Percentiles rank a stretch among this genome's conserved stretches.
Evolutionary conservation across 2,888 invertebrate species (phyloP).

Genomic region (Erynnis tages): DNA sequence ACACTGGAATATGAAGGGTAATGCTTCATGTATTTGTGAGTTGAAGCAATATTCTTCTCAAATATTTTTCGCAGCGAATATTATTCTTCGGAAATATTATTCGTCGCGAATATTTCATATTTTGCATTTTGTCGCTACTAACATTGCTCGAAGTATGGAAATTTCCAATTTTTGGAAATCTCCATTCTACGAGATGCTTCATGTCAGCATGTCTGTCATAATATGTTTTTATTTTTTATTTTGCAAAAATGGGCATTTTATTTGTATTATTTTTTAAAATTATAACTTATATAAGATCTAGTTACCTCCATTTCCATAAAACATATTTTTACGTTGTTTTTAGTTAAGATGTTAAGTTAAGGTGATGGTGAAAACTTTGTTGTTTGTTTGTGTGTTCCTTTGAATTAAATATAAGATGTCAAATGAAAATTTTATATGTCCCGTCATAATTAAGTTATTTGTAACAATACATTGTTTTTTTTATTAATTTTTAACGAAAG

Average conservation of each 20-base stretch:
- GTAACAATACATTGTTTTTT: too few relatives aligned
- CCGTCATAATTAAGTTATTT: too few relatives aligned
- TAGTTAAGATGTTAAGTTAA: not conserved
- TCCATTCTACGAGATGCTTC: conserved; percentile 44
- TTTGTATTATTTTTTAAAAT: conserved; percentile 38
- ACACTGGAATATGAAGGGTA: too few relatives aligned
- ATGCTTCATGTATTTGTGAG: too few relatives aligned
- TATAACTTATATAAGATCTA: conserved; percentile 33
- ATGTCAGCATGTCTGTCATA: conserved; percentile 37
- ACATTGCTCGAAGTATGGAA: conserved; percentile 40
- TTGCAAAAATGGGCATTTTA: conserved; percentile 78
- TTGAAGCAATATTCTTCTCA: too few relatives aligned
- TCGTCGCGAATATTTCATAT: conserved; percentile 28
- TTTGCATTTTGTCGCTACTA: conserved; percentile 37
- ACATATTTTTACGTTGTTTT: conserved; percentile 24
- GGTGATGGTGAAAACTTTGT: conserved; percentile 5
- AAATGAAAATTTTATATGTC: too few relatives aligned
- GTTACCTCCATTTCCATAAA: conserved; percentile 77
- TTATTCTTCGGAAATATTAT: not conserved
- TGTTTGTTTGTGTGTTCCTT: not conserved
- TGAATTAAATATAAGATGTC: too few relatives aligned
- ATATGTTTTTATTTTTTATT: conserved; percentile 38
- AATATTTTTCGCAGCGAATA: conserved; percentile 23
- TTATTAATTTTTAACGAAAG: too few relatives aligned
- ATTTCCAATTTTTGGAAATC: conserved; percentile 57